Conservation (phyloP, 2,888 invertebrate genomes). For the Philaethria dido region DNA sequence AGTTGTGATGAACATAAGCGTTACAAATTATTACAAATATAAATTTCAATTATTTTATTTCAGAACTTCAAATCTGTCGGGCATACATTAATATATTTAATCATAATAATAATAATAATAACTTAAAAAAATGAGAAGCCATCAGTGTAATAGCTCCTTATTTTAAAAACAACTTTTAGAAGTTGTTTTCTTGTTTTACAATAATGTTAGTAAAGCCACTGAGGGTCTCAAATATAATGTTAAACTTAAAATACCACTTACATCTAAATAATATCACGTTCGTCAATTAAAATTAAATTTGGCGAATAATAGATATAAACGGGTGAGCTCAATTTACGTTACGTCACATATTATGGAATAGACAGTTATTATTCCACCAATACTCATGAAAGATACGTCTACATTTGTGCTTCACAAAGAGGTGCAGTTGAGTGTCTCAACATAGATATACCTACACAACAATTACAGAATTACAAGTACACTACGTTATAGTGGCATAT, state of each 20-base stretch:
- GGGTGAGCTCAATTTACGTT: not conserved
- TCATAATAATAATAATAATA: not conserved
- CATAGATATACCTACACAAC: constrained; percentile 13
- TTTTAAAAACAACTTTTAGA: not conserved
- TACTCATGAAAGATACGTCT: constrained; percentile 16
- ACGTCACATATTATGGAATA: not conserved
- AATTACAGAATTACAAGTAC: not conserved
- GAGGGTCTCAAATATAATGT: not conserved
- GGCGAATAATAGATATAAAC: constrained; percentile 30
- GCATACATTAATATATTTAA: constrained; percentile 10
- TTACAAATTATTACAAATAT: constrained; percentile 8
- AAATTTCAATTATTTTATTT: constrained; percentile 18
- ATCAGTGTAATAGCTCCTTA: not conserved
- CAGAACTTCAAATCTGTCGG: not conserved
- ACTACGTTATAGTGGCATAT: constrained; percentile 2
- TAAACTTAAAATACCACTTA: not conserved
- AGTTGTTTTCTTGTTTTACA: not conserved
- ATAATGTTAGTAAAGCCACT: not conserved
- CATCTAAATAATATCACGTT: constrained; percentile 6
- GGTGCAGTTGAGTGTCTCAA: constrained; percentile 28
- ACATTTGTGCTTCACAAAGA: constrained; percentile 44
- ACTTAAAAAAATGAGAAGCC: not conserved
- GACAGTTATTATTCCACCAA: constrained; percentile 9
- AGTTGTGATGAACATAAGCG: not conserved
- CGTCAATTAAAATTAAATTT: not conserved